A percentile compares a stretch with the other conserved stretches of the same genome.
Conservation (phyloP, 2,797 vertebrate species). For the Propithecus perrieri region DNA sequence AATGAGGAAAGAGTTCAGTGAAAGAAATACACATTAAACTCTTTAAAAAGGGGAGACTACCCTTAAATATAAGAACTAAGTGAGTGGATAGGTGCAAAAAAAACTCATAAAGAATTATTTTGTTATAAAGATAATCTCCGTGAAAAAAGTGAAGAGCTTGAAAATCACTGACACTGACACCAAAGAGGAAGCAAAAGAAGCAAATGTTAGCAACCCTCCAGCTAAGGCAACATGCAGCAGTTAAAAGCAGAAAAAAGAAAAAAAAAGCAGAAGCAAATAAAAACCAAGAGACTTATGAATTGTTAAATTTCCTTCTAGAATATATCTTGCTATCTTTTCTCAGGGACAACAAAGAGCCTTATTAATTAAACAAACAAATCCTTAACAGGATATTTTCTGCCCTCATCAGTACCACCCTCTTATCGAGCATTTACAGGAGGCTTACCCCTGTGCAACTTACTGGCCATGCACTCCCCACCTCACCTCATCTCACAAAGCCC, state of each 20-base stretch:
- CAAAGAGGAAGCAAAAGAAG: conserved; percentile 31
- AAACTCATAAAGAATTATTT: neutral
- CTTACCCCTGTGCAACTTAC: neutral
- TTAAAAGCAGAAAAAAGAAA: neutral
- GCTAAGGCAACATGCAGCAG: neutral
- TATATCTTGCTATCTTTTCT: neutral
- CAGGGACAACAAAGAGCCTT: neutral
- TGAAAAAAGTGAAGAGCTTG: neutral
- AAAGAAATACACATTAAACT: neutral
- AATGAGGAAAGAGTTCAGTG: neutral
- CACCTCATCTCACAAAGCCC: neutral
- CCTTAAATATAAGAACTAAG: neutral
- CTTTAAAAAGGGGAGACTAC: neutral
- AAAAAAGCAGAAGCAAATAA: conserved; percentile 1
- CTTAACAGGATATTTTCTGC: neutral
- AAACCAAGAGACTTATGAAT: neutral
- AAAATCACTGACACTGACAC: neutral
- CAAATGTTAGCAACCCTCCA: neutral
- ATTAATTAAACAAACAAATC: neutral
- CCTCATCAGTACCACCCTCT: neutral
- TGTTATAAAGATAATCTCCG: neutral
- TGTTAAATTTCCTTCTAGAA: neutral
- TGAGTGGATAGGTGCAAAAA: neutral
- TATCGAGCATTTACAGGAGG: neutral
- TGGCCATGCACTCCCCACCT: neutral